Conservation (phyloP, 2,797 vertebrate genomes). For the Pangasius larnaudii region DNA sequence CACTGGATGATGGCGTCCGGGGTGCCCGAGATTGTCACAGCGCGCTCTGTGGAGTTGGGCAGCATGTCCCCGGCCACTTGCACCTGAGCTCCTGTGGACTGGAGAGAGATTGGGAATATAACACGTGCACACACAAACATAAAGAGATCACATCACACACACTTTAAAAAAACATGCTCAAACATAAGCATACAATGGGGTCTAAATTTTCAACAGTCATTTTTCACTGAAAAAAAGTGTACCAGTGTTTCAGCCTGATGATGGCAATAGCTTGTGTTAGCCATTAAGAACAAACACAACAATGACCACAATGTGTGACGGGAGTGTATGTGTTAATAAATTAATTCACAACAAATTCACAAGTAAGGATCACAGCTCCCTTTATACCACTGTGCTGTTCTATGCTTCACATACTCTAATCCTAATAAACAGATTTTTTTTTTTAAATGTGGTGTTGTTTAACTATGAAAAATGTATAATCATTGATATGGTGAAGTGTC, state of each 20-base stretch:
- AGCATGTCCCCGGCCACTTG: constrained; percentile 97
- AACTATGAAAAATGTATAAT: neutral
- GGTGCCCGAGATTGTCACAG: constrained; percentile 97
- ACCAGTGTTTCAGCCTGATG: neutral
- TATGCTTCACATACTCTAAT: neutral
- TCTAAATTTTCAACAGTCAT: neutral
- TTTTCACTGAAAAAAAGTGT: neutral
- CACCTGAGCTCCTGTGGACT: constrained; percentile 98
- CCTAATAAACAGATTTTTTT: neutral
- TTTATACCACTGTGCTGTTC: neutral
- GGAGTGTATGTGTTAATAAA: too few species aligned
- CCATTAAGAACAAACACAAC: neutral
- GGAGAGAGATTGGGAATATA: constrained; percentile 30
- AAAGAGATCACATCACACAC: neutral
- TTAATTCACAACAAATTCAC: neutral
- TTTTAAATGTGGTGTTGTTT: neutral
- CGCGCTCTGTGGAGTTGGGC: constrained; percentile 96
- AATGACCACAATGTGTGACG: neutral
- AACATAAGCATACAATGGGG: neutral
- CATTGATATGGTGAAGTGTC: neutral
- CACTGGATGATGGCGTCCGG: constrained; percentile 98
- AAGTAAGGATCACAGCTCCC: neutral
- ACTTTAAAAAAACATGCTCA: neutral
- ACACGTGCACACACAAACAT: neutral
- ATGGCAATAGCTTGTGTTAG: neutral